Base-by-base conservation (phyloP, 2,113 vertebrate species). In the Crotophaga sulcirostris region DNA sequence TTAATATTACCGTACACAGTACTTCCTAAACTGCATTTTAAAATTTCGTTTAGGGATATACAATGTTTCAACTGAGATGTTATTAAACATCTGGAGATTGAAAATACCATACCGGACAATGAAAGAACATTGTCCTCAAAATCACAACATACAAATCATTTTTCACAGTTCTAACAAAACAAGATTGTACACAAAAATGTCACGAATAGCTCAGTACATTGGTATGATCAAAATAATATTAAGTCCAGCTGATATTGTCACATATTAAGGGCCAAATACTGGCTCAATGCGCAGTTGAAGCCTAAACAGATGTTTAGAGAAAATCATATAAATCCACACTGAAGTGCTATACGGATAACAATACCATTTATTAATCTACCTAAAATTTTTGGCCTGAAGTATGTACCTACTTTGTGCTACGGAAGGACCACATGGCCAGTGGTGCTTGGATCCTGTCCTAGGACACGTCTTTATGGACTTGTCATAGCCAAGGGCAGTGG, bases 111-210 rank as follows among this genome's bases (percentile, higher is more conserved):
- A 93, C 69, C 3, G 11, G 91, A 92, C 58, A 94, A 86, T 72
- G 78, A 94, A 77, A 93, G 68, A 94, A 94, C 92, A 94, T 94
- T 64, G 6, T 93, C 89, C 80, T 79, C 89, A 93, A 86, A 95
- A 93, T 82, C 76, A 54, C 67, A 94, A 91, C 89, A 68, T 70
- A 96, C 26, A 94, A 94, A 89, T 75, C 52, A 77, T 70, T 96
- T 96, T 95, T 97, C 95, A 97, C 95, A 97, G 91, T 84, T 97
- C 89, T 36, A 93, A 93, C 90, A 87, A 89, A 93, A 92, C 26
- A 69, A 84, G 42, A 47, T 85, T 90, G 88, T 81, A 96, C 84
- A 95, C 68, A 93, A 87, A 97, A 95, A 91, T 90, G 69, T 73
- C 59, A 87, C 74, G 90, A 92, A 75, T 74, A 76, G n/a, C 90